Conservation (phyloP, 2,888 invertebrate genomes). For the Sphaerophoria rueppellii region DNA sequence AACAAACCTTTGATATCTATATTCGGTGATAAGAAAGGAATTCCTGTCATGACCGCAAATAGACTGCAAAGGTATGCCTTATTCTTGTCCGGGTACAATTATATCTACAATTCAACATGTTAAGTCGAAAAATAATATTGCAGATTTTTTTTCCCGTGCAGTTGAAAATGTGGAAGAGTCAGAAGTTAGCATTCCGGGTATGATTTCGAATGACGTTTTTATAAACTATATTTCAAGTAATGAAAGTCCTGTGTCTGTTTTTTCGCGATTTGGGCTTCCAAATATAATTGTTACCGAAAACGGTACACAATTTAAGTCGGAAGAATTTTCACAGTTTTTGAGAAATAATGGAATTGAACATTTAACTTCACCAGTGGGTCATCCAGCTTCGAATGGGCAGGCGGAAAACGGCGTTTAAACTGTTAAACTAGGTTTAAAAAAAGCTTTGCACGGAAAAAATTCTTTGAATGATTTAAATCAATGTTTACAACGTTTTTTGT, state of each 20-base stretch:
- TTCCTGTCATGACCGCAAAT: constrained; percentile 11
- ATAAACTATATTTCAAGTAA: constrained; percentile 5
- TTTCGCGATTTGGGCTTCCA: constrained; percentile 2
- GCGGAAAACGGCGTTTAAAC: constrained; percentile 9
- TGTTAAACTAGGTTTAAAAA: constrained; percentile 8
- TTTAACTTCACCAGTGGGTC: constrained; percentile 15
- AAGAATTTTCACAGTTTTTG: constrained; percentile 9
- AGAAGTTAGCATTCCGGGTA: not conserved
- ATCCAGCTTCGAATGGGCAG: constrained; percentile 4
- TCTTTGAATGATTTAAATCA: not conserved
- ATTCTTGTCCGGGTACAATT: not conserved
- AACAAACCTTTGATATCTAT: constrained; percentile 4
- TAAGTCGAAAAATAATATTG: not conserved
- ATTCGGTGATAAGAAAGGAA: not conserved
- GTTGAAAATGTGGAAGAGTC: not conserved
- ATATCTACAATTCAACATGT: not conserved
- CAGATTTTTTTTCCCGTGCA: not conserved
- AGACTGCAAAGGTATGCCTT: constrained; percentile 2
- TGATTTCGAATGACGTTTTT: constrained; percentile 1
- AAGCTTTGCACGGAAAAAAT: constrained; percentile 4
- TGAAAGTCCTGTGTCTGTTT: not conserved
- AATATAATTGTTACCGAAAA: constrained; percentile 1
- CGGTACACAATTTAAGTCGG: not conserved
- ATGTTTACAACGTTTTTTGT: not conserved
- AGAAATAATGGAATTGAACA: constrained; percentile 19